Evolutionary conservation across 2,113 vertebrate species (phyloP).

Genomic region (Semnornis frantzii): DNA sequence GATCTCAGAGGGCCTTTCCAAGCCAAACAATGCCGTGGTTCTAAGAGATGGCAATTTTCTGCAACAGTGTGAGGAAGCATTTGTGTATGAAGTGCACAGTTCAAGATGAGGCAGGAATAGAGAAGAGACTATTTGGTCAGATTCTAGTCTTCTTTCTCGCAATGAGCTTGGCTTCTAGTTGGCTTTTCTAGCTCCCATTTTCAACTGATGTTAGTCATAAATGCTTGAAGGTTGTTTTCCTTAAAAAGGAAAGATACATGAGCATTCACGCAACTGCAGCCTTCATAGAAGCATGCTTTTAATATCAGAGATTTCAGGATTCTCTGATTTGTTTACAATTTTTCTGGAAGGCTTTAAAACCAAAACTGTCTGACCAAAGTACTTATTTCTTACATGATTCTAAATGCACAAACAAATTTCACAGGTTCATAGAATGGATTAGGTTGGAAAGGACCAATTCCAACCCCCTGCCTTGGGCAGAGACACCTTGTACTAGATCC

Average conservation of each 20-base stretch:
- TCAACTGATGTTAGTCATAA: neutral
- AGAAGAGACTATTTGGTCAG: constrained; percentile 1
- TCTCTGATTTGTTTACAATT: neutral
- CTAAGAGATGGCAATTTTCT: neutral
- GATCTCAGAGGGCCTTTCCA: no score
- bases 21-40: no score
- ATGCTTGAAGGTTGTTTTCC: constrained; percentile 4
- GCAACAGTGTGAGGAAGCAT: neutral
- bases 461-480: no score
- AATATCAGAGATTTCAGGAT: neutral
- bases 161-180: neutral
- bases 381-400: neutral
- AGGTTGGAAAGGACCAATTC: no score
- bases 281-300: neutral
- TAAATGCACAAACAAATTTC: neutral
- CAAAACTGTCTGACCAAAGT: neutral
- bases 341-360: neutral
- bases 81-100: neutral
- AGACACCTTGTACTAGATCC: no score
- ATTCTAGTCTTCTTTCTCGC: neutral
- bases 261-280: neutral
- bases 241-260: neutral
- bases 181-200: neutral
- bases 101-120: neutral
- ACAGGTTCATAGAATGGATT: no score